A percentile compares a stretch with the other conserved stretches of the same genome.
These are phyloP conservation scores for Pandion haliaetus DNA, from an alignment of 2,113 vertebrate species.

Conservation along the genomic window DNA sequence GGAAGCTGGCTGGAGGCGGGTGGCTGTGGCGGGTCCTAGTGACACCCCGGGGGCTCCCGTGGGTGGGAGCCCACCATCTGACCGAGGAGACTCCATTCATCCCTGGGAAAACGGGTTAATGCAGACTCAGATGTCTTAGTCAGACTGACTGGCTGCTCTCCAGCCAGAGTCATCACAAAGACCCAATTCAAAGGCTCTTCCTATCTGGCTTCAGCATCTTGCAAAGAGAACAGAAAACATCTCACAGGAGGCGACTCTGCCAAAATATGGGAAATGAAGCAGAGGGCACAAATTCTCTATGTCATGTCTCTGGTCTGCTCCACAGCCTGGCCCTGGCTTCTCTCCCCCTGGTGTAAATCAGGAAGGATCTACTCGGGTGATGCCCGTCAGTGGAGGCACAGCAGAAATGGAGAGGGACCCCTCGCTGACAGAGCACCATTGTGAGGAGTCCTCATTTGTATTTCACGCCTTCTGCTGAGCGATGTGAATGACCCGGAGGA, in stretches of 20 bases:
- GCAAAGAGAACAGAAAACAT: slow-evolving; percentile 59
- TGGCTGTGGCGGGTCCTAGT: accelerated
- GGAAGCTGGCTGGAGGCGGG: neutral
- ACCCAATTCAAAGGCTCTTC: slow-evolving; percentile 47
- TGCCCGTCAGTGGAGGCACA: neutral
- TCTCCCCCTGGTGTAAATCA: neutral
- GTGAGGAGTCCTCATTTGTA: neutral
- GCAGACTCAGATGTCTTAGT: slow-evolving; percentile 37
- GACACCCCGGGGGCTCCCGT: neutral
- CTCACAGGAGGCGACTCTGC: slow-evolving; percentile 47
- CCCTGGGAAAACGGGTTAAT: neutral
- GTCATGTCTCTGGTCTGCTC: slow-evolving; percentile 15
- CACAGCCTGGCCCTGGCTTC: neutral
- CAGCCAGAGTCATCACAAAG: slow-evolving; percentile 62
- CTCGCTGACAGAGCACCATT: neutral
- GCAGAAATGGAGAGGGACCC: neutral
- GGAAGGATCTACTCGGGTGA: neutral
- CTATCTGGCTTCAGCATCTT: slow-evolving; percentile 44
- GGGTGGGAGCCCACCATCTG: neutral
- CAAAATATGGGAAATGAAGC: slow-evolving; percentile 50
- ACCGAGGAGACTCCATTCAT: neutral
- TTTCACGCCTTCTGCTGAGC: neutral
- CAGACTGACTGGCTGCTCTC: slow-evolving; percentile 25
- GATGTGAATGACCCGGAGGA: neutral
- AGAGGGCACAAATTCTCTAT: slow-evolving; percentile 51